Evolutionary conservation across 2,888 invertebrate species (phyloP).

Genomic region (Synanthedon formicaeformis): DNA sequence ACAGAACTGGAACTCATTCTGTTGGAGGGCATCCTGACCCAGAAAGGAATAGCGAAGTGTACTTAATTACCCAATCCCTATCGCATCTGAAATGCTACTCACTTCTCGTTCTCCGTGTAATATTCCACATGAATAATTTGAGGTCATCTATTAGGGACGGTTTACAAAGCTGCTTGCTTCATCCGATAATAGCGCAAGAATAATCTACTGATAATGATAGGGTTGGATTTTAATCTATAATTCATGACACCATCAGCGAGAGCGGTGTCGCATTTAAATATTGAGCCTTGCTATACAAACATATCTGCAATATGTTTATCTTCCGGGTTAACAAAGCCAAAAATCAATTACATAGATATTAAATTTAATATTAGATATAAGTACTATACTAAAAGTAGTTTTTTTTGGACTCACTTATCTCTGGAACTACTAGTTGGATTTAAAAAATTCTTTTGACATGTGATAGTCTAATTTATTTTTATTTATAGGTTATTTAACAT

Average conservation of each 20-base stretch:
- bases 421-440: not conserved
- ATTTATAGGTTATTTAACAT: not conserved
- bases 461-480: not conserved
- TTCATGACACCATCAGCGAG: not conserved
- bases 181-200: slow-evolving; percentile 16
- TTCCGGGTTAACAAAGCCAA: too few relatives aligned
- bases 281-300: not conserved
- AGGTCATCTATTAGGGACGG: slow-evolving; percentile 18
- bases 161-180: slow-evolving; percentile 9
- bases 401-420: not conserved
- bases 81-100: slow-evolving; percentile 14
- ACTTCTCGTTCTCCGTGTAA: slow-evolving; percentile 12
- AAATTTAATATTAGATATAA: too few relatives aligned
- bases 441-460: not conserved
- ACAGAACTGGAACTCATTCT: not conserved
- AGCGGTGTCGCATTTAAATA: not conserved
- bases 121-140: slow-evolving; percentile 29
- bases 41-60: slow-evolving; percentile 1
- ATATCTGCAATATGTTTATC: not conserved
- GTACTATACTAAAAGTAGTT: too few relatives aligned
- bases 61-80: slow-evolving; percentile 6
- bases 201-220: slow-evolving; percentile 13
- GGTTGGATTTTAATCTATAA: slow-evolving; percentile 2
- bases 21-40: not conserved
- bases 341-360: too few relatives aligned